Base-by-base conservation (phyloP, 2,888 invertebrate genomes). In the Ochlodes sylvanus region DNA sequence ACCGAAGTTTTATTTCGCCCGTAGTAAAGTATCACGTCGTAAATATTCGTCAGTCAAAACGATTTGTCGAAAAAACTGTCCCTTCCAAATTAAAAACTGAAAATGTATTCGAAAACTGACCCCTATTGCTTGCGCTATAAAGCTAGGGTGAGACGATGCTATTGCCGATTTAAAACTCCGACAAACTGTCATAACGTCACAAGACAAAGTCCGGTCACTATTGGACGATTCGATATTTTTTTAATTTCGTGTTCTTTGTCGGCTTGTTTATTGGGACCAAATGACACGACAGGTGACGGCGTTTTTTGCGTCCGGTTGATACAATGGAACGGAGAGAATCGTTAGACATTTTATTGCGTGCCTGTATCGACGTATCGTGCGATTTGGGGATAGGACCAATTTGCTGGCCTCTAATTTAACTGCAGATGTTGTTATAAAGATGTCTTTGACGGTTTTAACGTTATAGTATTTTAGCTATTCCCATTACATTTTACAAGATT, bases 211-310 rank as follows among this genome's bases (percentile, higher is more conserved):
- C 81, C 78, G 91, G 90, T 90, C 92, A 91, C 81, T 89, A 85
- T 86, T 88, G 82, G 84, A 83, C 83, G 84, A 83, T 83, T 79
- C 79, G 68, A 47, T 73, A 79, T 82, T 86, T 88, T 90, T 88
- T 76, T 82, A 85, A 86, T 84, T 86, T 83, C 77, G 75, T 87
- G 83, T 88, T 90, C 90, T 92, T 92, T 91, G 92, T 88, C 92
- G 92, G 91, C 82, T 71, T 81, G 84, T 88, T 90, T 89, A 90
- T 90, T 89, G 89, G 88, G 76, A 88, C 93, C 93, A 92, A 93
- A 92, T 92, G 93, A 92, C 92, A 92, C 91, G 92, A 91, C 93
- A 93, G 93, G 92, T 93, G 93, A 92, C 90, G 90, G 81, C 75
- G 81, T 82, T 88, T 89, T 89, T 88, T 84, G 75, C 73, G 54